Conservation (phyloP, 2,113 vertebrate genomes). For the Dicaeum eximium region DNA sequence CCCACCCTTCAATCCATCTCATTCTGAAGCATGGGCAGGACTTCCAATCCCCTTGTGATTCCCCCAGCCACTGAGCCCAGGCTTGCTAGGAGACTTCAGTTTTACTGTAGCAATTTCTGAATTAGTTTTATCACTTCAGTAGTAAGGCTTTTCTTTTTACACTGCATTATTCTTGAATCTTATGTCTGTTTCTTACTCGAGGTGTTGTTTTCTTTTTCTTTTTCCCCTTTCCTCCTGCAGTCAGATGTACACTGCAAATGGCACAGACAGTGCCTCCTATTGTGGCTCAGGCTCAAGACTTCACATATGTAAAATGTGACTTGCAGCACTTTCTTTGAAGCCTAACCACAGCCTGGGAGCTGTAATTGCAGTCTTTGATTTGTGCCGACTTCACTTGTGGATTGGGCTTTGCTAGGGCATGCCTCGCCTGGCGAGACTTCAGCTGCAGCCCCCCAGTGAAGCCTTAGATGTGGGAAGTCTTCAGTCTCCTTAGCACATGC, state of each 20-base stretch:
- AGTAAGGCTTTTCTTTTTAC: not conserved
- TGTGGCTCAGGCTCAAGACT: slow-evolving; percentile 51
- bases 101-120: not conserved
- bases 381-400: slow-evolving; percentile 71
- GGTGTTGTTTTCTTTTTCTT: not conserved
- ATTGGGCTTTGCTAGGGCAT: slow-evolving; percentile 70
- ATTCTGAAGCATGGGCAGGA: not conserved
- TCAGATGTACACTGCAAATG: slow-evolving; percentile 7
- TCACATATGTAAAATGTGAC: slow-evolving; percentile 73
- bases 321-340: slow-evolving; percentile 85
- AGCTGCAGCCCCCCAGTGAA: slow-evolving; percentile 80
- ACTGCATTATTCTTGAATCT: not conserved
- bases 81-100: not conserved
- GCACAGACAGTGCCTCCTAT: slow-evolving; percentile 40
- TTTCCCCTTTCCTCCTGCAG: not conserved
- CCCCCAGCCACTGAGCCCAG: not conserved
- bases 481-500: slow-evolving; percentile 80
- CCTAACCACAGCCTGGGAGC: slow-evolving; percentile 80
- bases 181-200: not conserved
- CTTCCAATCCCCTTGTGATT: not conserved
- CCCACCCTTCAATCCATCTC: not conserved
- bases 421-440: slow-evolving; percentile 73
- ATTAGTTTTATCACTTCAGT: not conserved
- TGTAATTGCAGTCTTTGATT: slow-evolving; percentile 88
- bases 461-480: slow-evolving; percentile 88